Evolutionary conservation across 2,113 vertebrate species (phyloP), one percentile per base, ranked within the genome.

Genomic region (Rhegmatorhina hoffmannsi): DNA sequence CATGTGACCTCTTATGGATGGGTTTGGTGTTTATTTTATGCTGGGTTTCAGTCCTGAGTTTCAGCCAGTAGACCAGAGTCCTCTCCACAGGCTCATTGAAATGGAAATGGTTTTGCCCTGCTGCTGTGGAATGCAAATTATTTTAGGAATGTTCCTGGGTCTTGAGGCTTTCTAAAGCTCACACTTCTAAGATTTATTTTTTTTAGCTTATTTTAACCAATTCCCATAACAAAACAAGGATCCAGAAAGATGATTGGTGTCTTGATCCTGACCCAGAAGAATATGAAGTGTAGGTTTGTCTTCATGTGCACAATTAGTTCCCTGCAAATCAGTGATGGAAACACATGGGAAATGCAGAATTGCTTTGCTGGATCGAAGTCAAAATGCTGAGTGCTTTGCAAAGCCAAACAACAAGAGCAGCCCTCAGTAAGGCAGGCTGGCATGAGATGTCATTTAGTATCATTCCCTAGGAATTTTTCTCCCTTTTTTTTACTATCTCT

Each of bases 131-230:
- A 97, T 96, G 96, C 95, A 95, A 78, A 96, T 95, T 93, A 97
- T 97, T 96, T 97, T 89, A 97, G 95, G 96, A 97, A 97, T 97
- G 96, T 94, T 92, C 60, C 91, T 84, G 86, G 68, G 83, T 95
- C 88, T 87, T 92, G 83, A 88, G 68, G 73, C 92, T 94, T 95
- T 96, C 84, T 86, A 74, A 94, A 96, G 84, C 83, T 93, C 85
- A 76, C 85, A 63, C 83, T 86, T 94, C 47, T 5, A 70, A 93
- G 63, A 63, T 64, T 86, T 79, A 12, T 78, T 73, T 87, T 68
- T 84, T 79, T 60, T 67, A 87, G 43, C 34, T 93, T 84, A 70
- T 92, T 89, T 88, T 77, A 89, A 74, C 44, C 40, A 36, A 74
- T 89, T 94, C 60, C 89, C 38, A 7, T 90, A 81, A 66, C 46